These are phyloP conservation scores for Thalpophila matura DNA, from an alignment of 2,888 invertebrate genomes.

Conservation along the genomic window DNA sequence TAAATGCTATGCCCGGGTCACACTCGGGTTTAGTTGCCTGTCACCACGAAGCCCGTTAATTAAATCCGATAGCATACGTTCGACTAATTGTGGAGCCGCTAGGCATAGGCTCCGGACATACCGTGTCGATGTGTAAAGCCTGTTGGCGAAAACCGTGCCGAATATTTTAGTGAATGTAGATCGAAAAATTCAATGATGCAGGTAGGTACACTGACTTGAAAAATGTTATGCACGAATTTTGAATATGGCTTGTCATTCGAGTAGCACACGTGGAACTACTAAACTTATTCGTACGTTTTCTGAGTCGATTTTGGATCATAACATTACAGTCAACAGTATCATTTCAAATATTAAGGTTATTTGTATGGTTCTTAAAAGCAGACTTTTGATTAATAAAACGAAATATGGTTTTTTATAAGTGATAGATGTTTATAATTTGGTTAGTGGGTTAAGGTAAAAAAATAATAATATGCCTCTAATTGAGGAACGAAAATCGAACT, in stretches of 20 bases:
- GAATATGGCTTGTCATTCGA: neutral
- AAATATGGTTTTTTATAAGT: too few relatives aligned
- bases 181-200: neutral
- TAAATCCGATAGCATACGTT: conserved; percentile 44
- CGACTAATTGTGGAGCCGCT: conserved; percentile 45
- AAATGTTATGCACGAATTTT: neutral
- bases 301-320: too few relatives aligned
- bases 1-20: conserved; percentile 27
- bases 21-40: conserved; percentile 21
- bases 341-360: too few relatives aligned
- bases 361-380: too few relatives aligned
- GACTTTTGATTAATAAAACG: too few relatives aligned
- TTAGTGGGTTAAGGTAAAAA: too few relatives aligned
- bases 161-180: conserved; percentile 2
- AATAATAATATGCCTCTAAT: too few relatives aligned
- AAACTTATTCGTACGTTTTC: neutral
- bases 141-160: conserved; percentile 2
- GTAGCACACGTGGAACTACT: neutral
- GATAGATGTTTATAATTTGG: too few relatives aligned
- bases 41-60: conserved; percentile 42
- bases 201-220: too few relatives aligned
- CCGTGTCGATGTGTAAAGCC: conserved; percentile 22
- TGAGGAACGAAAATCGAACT: too few relatives aligned
- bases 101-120: conserved; percentile 23
- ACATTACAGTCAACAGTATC: too few relatives aligned